Base-by-base conservation (phyloP, 2,113 vertebrate species). In the Conger conger region DNA sequence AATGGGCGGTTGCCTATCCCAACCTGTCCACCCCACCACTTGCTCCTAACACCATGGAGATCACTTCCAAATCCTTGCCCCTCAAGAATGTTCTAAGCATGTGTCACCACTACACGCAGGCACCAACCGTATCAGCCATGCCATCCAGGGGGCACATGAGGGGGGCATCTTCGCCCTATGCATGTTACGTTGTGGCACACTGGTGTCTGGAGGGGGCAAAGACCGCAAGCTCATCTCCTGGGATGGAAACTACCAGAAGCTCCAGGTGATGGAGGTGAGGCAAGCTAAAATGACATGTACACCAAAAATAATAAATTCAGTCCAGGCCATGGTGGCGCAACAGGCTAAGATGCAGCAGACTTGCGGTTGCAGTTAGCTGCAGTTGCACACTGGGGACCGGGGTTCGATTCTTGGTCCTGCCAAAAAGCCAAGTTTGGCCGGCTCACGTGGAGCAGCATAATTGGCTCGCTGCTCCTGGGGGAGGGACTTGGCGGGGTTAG, bases 151-250 rank as follows among this genome's bases (percentile, higher is more conserved):
- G 30, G 98, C 98, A 86, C 98, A 99, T 0, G 97, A 98, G 87
- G 97, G 97, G 13, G 99, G 98, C 83, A 96, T 99, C 92, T 99
- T 99, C 92, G 95, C 98, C 15, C 96, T 99, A 91, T 99, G 97
- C 86, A 99, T 98, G 97, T 90, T 99, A 89, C 94, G 98, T 91
- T 97, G 97, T 1, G 97, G 98, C 86, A 98, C 97, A 0, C 89
- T 99, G 87, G 95, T 99, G 81, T 99, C 98, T 0, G 98, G 98
- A 86, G 98, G 96, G 5, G 96, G 98, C 27, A 99, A 99, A 90
- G 98, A 99, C 92, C 94, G 97, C 30, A 96, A 95, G 88, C 95
- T 99, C 84, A 92, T 98, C 85, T 98, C 97, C 45, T 99, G 98
- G 98, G 96, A 97, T 84, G 93, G 96, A 89, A 95, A 97, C 92